phyloP scores from a whole-genome alignment of 30 jellyfish, hydroid and myxozoan genomes.

The Aurelia sp. region DNA sequence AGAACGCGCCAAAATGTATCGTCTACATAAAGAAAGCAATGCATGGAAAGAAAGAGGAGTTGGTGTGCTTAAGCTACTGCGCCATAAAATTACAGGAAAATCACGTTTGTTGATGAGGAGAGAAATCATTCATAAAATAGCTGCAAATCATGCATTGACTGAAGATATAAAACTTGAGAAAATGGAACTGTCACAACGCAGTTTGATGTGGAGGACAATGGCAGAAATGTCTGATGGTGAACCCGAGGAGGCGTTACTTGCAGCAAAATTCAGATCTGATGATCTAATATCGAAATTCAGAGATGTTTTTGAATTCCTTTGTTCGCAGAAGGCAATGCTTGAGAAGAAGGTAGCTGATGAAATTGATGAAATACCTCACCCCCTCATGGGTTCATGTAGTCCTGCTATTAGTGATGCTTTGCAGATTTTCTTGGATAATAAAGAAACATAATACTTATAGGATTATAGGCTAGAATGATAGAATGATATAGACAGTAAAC shows the following conservation, averaged over 20 bases:
- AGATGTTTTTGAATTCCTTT: slow-evolving; percentile 28
- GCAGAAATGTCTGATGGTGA: slow-evolving; percentile 83
- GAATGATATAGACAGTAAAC: no score
- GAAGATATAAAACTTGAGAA: slow-evolving; percentile 59
- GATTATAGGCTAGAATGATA: no score
- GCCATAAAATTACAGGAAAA: slow-evolving; percentile 36
- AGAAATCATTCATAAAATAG: slow-evolving; percentile 81
- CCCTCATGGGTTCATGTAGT: slow-evolving; percentile 34
- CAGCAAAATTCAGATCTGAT: slow-evolving; percentile 80
- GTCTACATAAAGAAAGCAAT: slow-evolving; percentile 52
- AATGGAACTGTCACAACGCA: slow-evolving; percentile 57
- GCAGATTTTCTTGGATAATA: slow-evolving; percentile 14
- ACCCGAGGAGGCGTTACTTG: slow-evolving; percentile 74
- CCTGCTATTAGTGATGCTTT: slow-evolving; percentile 35
- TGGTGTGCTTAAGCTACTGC: slow-evolving; percentile 70
- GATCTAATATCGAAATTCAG: slow-evolving; percentile 40
- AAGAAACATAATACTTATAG: neutral
- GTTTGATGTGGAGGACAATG: slow-evolving; percentile 86
- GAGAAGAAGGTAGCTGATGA: neutral
- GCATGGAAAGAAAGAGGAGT: slow-evolving; percentile 95
- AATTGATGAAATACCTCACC: slow-evolving; percentile 1
- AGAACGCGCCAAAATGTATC: slow-evolving; percentile 72
- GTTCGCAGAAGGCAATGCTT: slow-evolving; percentile 17
- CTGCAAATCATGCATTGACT: slow-evolving; percentile 85
- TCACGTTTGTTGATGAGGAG: slow-evolving; percentile 86